phyloP scores from a whole-genome alignment of 2,888 invertebrate genomes.

The Ormyrus labotus region DNA sequence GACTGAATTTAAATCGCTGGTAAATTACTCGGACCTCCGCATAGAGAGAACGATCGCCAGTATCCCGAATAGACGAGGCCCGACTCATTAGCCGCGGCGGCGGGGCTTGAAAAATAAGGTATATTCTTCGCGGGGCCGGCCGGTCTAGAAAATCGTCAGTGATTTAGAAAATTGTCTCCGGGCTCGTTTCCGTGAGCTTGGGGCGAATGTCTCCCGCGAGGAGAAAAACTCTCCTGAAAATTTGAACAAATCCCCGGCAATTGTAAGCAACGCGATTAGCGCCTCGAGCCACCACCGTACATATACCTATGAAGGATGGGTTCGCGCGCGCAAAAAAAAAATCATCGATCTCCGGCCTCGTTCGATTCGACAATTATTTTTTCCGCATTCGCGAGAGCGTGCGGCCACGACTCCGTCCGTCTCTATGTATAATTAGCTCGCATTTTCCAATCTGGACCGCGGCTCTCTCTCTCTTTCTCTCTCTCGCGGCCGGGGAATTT shows the following conservation, averaged over 20 bases:
- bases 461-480: too few relatives aligned
- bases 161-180: neutral
- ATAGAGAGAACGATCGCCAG: neutral
- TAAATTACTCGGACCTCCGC: neutral
- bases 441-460: too few relatives aligned
- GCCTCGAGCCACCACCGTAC: too few relatives aligned
- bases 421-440: too few relatives aligned
- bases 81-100: neutral
- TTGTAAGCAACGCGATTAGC: too few relatives aligned
- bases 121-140: neutral
- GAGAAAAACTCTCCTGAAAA: too few relatives aligned
- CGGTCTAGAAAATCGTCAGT: neutral
- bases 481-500: too few relatives aligned
- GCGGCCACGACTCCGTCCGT: neutral
- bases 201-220: too few relatives aligned
- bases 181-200: neutral
- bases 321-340: too few relatives aligned
- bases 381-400: neutral
- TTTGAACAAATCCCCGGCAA: too few relatives aligned
- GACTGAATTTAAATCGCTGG: constrained; percentile 16
- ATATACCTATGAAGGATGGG: too few relatives aligned
- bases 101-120: neutral
- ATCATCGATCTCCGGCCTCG: neutral
- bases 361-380: constrained; percentile 22
- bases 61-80: neutral